Conservation (phyloP, 2,888 invertebrate genomes). For the Baccha elongata region DNA sequence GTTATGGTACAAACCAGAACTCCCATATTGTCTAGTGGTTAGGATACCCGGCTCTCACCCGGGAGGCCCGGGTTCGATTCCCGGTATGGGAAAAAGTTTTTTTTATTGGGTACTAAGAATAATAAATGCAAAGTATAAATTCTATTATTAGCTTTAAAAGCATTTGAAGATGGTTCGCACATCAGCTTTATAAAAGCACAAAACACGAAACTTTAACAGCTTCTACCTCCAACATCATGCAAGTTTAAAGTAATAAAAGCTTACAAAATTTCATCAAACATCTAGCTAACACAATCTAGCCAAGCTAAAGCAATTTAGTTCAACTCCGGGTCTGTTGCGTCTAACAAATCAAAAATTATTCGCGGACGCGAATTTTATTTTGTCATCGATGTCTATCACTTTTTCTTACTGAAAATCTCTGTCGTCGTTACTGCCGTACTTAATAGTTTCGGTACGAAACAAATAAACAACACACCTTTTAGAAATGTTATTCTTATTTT, state of each 20-base stretch:
- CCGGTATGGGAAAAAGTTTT: conserved; percentile 94
- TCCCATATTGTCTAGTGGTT: conserved; percentile 83
- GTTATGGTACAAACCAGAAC: no score
- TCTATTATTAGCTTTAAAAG: no score
- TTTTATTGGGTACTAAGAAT: no score
- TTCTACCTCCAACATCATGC: conserved; percentile 40
- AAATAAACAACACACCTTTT: conserved; percentile 57
- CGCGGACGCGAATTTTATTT: conserved; percentile 49
- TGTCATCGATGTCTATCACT: conserved; percentile 9
- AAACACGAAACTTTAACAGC: no score
- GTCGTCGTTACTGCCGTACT: conserved; percentile 27
- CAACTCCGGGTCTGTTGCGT: conserved; percentile 61
- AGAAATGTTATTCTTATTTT: not conserved
- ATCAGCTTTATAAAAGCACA: no score
- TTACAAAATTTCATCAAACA: not conserved
- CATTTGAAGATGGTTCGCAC: no score
- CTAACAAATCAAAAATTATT: conserved; percentile 35
- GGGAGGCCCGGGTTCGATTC: conserved; percentile 92
- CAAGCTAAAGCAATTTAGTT: conserved; percentile 52
- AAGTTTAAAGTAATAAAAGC: conserved; percentile 55
- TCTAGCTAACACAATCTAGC: conserved; percentile 50
- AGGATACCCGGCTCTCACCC: conserved; percentile 83
- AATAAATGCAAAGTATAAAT: no score
- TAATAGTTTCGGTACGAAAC: conserved; percentile 71
- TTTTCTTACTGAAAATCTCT: not conserved